Percentiles rank a stretch among this genome's conserved stretches.
These are phyloP conservation scores for Bucorvus abyssinicus DNA, from an alignment of 2,797 vertebrate genomes.

Conservation along the genomic window DNA sequence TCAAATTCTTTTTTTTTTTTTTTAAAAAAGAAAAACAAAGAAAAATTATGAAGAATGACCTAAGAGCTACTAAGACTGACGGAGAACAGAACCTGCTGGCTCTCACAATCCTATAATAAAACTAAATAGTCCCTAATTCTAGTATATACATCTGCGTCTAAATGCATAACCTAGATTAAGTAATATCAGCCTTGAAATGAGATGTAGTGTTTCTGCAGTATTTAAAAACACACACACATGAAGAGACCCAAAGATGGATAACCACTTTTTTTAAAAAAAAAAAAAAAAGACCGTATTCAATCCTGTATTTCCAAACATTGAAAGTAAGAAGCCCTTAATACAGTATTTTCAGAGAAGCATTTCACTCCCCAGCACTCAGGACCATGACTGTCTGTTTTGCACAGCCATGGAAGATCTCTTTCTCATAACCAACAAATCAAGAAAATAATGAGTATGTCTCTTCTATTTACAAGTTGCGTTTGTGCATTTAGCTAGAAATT, in stretches of 20 bases:
- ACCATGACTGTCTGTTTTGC: neutral
- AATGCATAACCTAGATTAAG: neutral
- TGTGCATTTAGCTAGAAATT: neutral
- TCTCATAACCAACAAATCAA: neutral
- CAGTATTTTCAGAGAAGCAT: neutral
- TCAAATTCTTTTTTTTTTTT: neutral
- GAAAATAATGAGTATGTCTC: neutral
- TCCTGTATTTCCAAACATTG: neutral
- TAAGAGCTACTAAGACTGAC: neutral
- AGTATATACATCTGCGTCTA: accelerated
- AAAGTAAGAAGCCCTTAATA: neutral
- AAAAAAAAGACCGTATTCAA: neutral
- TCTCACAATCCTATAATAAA: neutral
- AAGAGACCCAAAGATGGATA: neutral
- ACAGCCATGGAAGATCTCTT: neutral
- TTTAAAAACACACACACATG: neutral
- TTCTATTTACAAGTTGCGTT: neutral
- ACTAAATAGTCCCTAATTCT: neutral
- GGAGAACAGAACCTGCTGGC: neutral
- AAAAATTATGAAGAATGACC: neutral
- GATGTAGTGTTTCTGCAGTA: neutral
- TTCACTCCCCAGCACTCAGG: neutral
- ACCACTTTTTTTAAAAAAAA: neutral
- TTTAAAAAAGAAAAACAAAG: too few relatives aligned
- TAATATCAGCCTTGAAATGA: neutral